Evolutionary conservation across 2,113 vertebrate genomes (phyloP).

Genomic region (Stegostoma tigrinum): DNA sequence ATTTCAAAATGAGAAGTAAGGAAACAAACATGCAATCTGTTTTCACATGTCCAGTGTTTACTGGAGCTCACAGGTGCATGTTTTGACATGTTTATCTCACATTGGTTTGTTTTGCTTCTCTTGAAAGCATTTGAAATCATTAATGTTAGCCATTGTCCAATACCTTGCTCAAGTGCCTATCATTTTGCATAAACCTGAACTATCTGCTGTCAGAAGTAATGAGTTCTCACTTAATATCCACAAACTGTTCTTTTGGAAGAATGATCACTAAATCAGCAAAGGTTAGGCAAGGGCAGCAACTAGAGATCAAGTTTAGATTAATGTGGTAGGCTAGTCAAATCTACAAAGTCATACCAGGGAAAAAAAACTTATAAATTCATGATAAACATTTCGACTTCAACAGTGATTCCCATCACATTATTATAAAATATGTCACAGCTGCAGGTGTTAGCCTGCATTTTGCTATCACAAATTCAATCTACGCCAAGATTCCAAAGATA

Average conservation of each 20-base stretch:
- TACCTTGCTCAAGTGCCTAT: not conserved
- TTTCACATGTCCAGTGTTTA: not conserved
- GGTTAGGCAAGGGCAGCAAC: not conserved
- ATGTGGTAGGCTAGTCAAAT: not conserved
- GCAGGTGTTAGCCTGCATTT: not conserved
- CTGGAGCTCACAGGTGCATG: not conserved
- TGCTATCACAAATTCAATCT: not conserved
- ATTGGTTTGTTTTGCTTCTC: not conserved
- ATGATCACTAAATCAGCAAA: not conserved
- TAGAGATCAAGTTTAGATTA: not conserved
- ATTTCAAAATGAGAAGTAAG: not conserved
- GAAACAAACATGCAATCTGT: not conserved
- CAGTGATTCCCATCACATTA: not conserved
- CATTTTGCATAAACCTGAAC: not conserved
- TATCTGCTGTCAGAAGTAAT: not conserved
- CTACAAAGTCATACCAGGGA: not conserved
- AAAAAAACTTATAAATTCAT: not conserved
- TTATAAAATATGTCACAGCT: not conserved
- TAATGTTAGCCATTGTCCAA: not conserved
- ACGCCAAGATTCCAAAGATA: not conserved
- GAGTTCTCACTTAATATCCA: not conserved
- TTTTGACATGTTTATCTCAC: not conserved
- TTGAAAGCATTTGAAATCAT: not conserved
- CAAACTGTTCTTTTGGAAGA: not conserved
- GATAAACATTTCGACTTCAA: not conserved